Base-by-base conservation (phyloP, 2,113 vertebrate species). In the Astatoreochromis straeleni region DNA sequence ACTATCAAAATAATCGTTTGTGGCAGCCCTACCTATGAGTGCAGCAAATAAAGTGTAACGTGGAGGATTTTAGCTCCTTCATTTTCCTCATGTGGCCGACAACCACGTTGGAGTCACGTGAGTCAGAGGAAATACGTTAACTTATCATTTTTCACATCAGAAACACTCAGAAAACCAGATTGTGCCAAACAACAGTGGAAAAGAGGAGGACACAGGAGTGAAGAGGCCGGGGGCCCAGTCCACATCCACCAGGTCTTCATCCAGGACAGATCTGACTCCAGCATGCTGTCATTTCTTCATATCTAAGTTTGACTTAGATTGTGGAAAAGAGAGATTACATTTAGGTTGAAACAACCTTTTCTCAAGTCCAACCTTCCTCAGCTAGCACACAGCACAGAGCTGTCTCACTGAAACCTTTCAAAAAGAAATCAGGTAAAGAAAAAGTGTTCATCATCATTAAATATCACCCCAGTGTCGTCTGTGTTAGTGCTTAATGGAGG, bases 31-130 rank as follows among this genome's bases (percentile, higher is more conserved):
- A 42, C 12, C 3, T 0, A 24, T 24, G 65, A 70, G 38, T 14
- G 38, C 5, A 0, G 5, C 0, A 70, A 70, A 42, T 0, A 1
- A 42, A 70, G 7, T 70, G 65, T 9, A 38, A 58, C 0, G 2
- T 57, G 55, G 24, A 29, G 55, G 24, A 58, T 58, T 29, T 58
- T 2, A 29, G 13, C 55, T 16, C 55, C 13, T 4, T 9, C 55
- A 11, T 4, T 60, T 7, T 33, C 29, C 29, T 60, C 9, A 0
- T 35, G 58, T 35, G 58, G 31, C 31, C 6, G 29, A 35, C 58
- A 11, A 9, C 38, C 38, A 38, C 9, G 10, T 3, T 1, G 6
- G 29, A 63, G 19, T 7, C 2, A 10, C 16, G 2, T 19, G 58
- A 38, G n/a, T 40, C 63, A 40, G 35, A 13, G 63, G 63, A 24